These are phyloP conservation scores for Papilio demoleus DNA, from an alignment of 2,888 invertebrate species.

Conservation along the genomic window DNA sequence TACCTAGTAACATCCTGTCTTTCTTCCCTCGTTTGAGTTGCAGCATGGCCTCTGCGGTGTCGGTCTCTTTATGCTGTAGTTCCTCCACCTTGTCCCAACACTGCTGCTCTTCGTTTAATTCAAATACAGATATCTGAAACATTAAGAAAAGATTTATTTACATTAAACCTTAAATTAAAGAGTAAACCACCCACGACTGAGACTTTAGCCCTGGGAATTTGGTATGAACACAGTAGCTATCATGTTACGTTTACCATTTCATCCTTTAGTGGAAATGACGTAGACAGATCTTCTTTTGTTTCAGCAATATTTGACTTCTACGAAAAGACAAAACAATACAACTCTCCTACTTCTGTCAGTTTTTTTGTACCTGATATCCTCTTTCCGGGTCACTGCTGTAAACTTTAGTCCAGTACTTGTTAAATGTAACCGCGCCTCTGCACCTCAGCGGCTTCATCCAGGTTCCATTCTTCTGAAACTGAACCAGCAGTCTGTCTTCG, in stretches of 20 bases:
- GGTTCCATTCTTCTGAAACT: conserved; percentile 81
- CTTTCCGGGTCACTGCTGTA: conserved; percentile 88
- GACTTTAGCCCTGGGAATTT: too few relatives aligned
- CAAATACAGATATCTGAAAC: conserved; percentile 69
- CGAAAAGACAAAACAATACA: too few relatives aligned
- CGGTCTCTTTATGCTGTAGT: conserved; percentile 86
- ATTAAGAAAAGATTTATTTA: too few relatives aligned
- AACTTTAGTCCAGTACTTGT: conserved; percentile 85
- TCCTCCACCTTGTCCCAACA: conserved; percentile 85
- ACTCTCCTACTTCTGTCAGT: not conserved
- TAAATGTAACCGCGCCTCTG: conserved; percentile 87
- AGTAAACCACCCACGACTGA: too few relatives aligned
- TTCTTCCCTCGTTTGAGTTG: conserved; percentile 93
- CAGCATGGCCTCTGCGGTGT: conserved; percentile 89
- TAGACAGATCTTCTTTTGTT: too few relatives aligned
- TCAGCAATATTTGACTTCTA: too few relatives aligned
- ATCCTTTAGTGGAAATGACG: too few relatives aligned
- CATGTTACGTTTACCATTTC: too few relatives aligned
- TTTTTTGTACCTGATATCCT: conserved; percentile 78
- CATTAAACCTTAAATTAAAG: too few relatives aligned
- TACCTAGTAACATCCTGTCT: conserved; percentile 91
- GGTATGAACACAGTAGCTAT: too few relatives aligned
- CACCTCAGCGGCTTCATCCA: conserved; percentile 84
- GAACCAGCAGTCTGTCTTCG: conserved; percentile 87
- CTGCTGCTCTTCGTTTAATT: conserved; percentile 75